Evolutionary conservation across 37 sponge, comb jelly and placozoan species (phyloP).

Genomic region (Lycopodina hypogea): DNA sequence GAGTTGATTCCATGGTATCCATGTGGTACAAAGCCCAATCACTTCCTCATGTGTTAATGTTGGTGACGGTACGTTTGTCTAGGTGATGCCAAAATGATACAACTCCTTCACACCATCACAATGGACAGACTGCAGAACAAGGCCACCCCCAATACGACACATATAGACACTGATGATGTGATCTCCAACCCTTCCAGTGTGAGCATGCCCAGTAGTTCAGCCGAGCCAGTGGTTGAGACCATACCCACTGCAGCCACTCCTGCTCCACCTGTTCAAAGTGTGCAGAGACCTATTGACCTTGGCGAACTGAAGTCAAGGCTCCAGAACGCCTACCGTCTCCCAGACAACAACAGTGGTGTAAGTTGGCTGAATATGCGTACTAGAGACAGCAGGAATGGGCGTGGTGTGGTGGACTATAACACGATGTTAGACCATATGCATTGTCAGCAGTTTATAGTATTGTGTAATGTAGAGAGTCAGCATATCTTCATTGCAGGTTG

Average conservation of each 20-base stretch:
- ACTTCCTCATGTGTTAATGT: too few relatives aligned
- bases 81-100: slow-evolving; percentile 59
- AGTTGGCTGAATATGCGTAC: background rate
- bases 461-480: too few relatives aligned
- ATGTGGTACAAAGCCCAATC: too few relatives aligned
- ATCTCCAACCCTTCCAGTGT: background rate
- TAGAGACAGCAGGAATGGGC: too few relatives aligned
- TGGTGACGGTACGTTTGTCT: background rate
- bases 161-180: background rate
- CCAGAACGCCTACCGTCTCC: slow-evolving; percentile 17
- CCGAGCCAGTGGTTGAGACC: background rate
- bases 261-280: background rate
- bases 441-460: too few relatives aligned
- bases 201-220: background rate
- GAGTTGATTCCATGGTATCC: too few relatives aligned
- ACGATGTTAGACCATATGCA: too few relatives aligned
- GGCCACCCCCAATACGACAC: slow-evolving; percentile 2
- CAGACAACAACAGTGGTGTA: background rate
- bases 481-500: too few relatives aligned
- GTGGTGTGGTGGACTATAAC: too few relatives aligned
- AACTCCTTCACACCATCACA: slow-evolving; percentile 32
- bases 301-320: background rate
- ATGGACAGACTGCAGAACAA: slow-evolving; percentile 24
- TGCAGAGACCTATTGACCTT: background rate
- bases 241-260: slow-evolving; percentile 13